Base-by-base conservation (phyloP, 2,113 vertebrate genomes). In the Axis porcinus region DNA sequence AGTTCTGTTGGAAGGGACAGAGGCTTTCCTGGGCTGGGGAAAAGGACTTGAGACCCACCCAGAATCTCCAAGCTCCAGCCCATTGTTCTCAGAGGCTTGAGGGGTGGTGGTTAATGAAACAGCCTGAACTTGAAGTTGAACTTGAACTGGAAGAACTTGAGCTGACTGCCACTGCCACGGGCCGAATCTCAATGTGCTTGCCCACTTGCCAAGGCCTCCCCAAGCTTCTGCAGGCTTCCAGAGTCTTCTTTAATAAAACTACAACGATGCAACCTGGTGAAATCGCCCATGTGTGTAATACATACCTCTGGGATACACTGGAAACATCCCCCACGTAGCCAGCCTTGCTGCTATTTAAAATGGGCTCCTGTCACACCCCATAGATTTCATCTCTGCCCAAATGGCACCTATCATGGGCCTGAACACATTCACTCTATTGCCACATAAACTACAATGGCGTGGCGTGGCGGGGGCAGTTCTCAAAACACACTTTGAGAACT, bases 381-480 rank as follows among this genome's bases (percentile, higher is more conserved):
- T 89, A 95, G 96, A 97, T 96, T 97, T 97, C 95, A 89, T 76
- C 95, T 88, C 67, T 89, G 76, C 28, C 43, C 70, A 93, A 95
- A 81, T 4, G 70, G 62, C 84, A 47, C 92, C 90, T 47, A 79
- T 74, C 16, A 7, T 11, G 54, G 95, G 12, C 85, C 90, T 58
- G 47, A 30, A 33, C 58, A 74, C 84, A 28, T 23, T 50, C 13
- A 0, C 52, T 97, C 40, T 62, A 57, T 74, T 30, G 70, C 83
- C 89, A 91, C 82, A 55, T 86, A 78, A 79, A 74, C 33, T 10
- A 4, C 67, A 5, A 1, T 1, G 40, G 74, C 1, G 0, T 2
- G 25, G 50, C 30, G 33, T 40, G 43, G 58, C 15, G 8, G 58
- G 50, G n/a, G 43, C 40, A 11, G 19, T 5, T 55, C 67, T 70